phyloP scores from a whole-genome alignment of 1,140 invertebrate genomes.

The Platorchestia sp. region DNA sequence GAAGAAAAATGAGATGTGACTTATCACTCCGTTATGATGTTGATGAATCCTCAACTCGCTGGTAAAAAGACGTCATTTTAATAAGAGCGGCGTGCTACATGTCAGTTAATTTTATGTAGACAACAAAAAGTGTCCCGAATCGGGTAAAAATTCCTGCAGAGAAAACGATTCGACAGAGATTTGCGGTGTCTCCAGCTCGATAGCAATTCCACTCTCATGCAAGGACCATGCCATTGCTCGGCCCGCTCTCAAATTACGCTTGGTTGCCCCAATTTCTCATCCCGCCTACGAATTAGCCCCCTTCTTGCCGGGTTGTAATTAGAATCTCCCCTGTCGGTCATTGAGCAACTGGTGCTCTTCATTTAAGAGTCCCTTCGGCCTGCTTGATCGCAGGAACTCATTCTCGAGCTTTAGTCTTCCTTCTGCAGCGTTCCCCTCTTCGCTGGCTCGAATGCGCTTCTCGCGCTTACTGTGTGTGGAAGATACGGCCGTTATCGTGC shows the following conservation, averaged over 20 bases:
- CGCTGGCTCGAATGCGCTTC: neutral
- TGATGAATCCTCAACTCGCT: neutral
- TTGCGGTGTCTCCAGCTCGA: neutral
- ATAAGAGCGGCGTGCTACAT: neutral
- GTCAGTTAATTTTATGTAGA: neutral
- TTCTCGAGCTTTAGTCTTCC: neutral
- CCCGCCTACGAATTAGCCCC: slow-evolving; percentile 50
- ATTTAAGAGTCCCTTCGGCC: slow-evolving; percentile 48
- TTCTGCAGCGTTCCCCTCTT: neutral
- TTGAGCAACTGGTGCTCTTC: slow-evolving; percentile 55
- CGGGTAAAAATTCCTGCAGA: neutral
- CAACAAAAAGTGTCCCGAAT: neutral
- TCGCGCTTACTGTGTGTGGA: neutral
- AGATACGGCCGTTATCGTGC: no score
- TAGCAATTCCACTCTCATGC: slow-evolving; percentile 12
- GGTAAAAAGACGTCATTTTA: neutral
- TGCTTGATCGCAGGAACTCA: neutral
- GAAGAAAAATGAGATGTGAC: no score
- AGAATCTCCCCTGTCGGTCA: slow-evolving; percentile 51
- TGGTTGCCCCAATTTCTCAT: slow-evolving; percentile 51
- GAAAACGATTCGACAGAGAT: neutral
- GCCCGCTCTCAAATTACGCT: slow-evolving; percentile 48
- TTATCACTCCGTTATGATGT: neutral
- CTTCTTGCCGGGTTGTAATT: slow-evolving; percentile 51
- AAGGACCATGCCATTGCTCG: slow-evolving; percentile 3